Evolutionary conservation across 2,113 vertebrate species (phyloP), one percentile per base, ranked within the genome.

Genomic region (Cathartes aura): DNA sequence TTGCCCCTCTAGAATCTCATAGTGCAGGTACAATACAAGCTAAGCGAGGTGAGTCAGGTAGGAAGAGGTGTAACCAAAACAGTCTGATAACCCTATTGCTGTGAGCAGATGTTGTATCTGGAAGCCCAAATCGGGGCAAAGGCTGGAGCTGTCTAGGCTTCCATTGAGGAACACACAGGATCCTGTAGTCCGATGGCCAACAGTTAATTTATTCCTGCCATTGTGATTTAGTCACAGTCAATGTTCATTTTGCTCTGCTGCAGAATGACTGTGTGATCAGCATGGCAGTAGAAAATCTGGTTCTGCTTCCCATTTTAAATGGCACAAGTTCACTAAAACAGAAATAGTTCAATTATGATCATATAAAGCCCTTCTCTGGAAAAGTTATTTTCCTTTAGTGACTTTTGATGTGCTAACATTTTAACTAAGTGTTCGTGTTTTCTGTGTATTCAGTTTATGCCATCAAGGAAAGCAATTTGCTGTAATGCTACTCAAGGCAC

Each of bases 391-490:
- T 95, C 36, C 78, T 96, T 93, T 53, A 91, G 95, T 47, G 50
- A 42, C 85, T 94, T 93, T 40, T 85, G 86, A 60, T 95, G 78
- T 96, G 78, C 79, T 95, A 95, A 90, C 82, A 87, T 96, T 97
- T 96, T 95, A 97, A 90, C 89, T 80, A 88, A 97, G 89, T 95
- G 62, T 89, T 91, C 19, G 0, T 91, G 52, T 89, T 97, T 92
- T 81, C 83, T 80, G 63, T 90, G 73, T 89, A 26, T 91, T 95
- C 95, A 68, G 93, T 90, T 96, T 91, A 71, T 90, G 62, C 70
- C 87, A 89, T 95, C 93, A 97, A 89, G 82, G 78, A 97, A 97
- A 95, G 94, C 88, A 96, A 96, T 97, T 97, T 97, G 79, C 83
- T 95, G 80, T 96, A 92, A 96, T 91, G 93, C 96, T 76, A 34